Percentiles rank a stretch among this genome's conserved stretches.
These are phyloP conservation scores for Eupristina koningsbergeri DNA, from an alignment of 1,140 invertebrate genomes.

Conservation along the genomic window DNA sequence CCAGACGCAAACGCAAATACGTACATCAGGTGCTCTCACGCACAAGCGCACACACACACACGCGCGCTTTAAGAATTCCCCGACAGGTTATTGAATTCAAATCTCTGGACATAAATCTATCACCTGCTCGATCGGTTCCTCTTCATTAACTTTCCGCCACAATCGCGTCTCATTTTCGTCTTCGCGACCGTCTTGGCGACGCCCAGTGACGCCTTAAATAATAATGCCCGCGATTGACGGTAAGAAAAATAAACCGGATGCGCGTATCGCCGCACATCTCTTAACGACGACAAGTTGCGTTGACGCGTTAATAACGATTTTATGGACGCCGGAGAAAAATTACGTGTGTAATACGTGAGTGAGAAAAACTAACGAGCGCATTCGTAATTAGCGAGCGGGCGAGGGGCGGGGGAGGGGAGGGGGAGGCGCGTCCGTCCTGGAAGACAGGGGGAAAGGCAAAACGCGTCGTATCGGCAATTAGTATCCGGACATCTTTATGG, in stretches of 20 bases:
- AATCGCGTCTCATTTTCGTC: not conserved
- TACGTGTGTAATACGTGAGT: not conserved
- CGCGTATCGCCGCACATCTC: not conserved
- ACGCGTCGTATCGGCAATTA: conserved; percentile 54
- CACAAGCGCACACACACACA: too few relatives aligned
- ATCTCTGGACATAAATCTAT: conserved; percentile 6
- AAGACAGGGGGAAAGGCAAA: conserved; percentile 15
- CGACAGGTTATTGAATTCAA: not conserved
- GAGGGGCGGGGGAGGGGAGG: not conserved
- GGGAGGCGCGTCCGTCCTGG: not conserved
- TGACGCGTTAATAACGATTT: conserved; percentile 32
- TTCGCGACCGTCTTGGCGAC: too few relatives aligned
- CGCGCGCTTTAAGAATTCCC: not conserved
- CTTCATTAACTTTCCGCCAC: conserved; percentile 6
- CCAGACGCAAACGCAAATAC: not conserved
- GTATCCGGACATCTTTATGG: conserved; percentile 55
- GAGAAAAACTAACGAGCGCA: conserved; percentile 37
- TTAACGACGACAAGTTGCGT: conserved; percentile 10
- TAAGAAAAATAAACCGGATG: not conserved
- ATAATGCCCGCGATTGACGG: too few relatives aligned
- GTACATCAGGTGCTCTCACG: not conserved
- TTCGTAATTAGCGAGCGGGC: conserved; percentile 15
- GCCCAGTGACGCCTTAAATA: too few relatives aligned
- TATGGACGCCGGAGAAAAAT: not conserved
- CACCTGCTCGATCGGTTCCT: not conserved